Percentiles rank a stretch among this genome's conserved stretches.
Evolutionary conservation across 2,797 vertebrate genomes (phyloP).

Genomic region (Darevskia nairensis): DNA sequence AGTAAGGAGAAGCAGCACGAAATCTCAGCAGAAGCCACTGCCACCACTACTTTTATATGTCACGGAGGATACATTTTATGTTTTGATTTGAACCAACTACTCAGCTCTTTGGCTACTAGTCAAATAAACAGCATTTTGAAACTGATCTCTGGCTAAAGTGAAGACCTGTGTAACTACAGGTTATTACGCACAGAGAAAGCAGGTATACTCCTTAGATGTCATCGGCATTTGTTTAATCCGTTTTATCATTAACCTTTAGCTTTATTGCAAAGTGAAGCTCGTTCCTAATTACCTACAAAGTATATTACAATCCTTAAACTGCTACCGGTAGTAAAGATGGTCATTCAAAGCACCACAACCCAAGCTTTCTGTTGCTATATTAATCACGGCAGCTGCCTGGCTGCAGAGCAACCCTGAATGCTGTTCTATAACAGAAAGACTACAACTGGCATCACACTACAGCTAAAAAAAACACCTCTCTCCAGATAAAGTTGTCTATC

Average conservation of each 20-base stretch:
- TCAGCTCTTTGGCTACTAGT: neutral
- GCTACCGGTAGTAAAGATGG: slow-evolving; percentile 11
- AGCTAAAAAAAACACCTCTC: neutral
- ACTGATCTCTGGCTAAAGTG: neutral
- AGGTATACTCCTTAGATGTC: neutral
- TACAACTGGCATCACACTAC: neutral
- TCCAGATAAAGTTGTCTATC: neutral
- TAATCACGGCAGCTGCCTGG: neutral
- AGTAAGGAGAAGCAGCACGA: neutral
- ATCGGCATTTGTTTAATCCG: accelerated
- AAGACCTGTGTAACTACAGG: neutral
- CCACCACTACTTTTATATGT: neutral
- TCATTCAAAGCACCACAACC: neutral
- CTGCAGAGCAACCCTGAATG: slow-evolving; percentile 8
- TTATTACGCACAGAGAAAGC: neutral
- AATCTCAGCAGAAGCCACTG: neutral
- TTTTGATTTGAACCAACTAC: neutral
- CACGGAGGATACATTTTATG: too few species aligned
- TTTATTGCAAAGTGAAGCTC: slow-evolving; percentile 58
- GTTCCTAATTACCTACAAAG: slow-evolving; percentile 14
- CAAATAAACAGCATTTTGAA: neutral
- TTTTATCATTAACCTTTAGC: neutral
- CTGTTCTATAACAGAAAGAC: neutral
- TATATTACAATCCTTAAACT: neutral
- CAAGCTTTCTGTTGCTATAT: accelerated